Evolutionary conservation across 2,113 vertebrate species (phyloP).

Genomic region (Pomatorhinus ruficollis): DNA sequence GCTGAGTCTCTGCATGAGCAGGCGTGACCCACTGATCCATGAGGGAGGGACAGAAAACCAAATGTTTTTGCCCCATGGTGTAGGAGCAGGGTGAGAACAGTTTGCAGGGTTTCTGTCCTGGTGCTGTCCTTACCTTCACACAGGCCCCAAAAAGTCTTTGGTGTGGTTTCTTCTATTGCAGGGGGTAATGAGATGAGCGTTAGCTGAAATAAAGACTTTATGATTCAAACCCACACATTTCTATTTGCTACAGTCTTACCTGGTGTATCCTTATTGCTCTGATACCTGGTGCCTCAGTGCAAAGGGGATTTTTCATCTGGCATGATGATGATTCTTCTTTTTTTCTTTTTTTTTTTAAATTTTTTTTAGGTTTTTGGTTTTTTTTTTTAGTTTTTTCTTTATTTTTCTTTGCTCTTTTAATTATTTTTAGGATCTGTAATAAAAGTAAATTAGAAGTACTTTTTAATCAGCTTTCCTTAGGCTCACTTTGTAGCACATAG

Average conservation of each 20-base stretch:
- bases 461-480: neutral
- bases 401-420: neutral
- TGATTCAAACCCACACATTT: neutral
- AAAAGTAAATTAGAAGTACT: neutral
- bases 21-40: neutral
- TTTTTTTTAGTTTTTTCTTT: neutral
- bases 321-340: no score
- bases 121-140: neutral
- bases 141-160: neutral
- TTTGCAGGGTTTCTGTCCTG: neutral
- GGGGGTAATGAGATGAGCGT: neutral
- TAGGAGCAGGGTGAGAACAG: neutral
- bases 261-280: neutral
- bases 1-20: neutral
- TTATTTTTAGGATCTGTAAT: neutral
- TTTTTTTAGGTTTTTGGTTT: no score
- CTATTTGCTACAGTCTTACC: neutral
- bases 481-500: neutral
- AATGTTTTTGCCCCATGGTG: rapidly evolving
- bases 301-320: neutral
- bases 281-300: neutral
- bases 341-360: neutral
- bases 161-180: neutral
- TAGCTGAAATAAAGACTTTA: neutral
- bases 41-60: neutral